Evolutionary conservation across 1,140 invertebrate genomes (phyloP), one percentile per base, ranked within the genome.

Genomic region (Fopius arisanus): DNA sequence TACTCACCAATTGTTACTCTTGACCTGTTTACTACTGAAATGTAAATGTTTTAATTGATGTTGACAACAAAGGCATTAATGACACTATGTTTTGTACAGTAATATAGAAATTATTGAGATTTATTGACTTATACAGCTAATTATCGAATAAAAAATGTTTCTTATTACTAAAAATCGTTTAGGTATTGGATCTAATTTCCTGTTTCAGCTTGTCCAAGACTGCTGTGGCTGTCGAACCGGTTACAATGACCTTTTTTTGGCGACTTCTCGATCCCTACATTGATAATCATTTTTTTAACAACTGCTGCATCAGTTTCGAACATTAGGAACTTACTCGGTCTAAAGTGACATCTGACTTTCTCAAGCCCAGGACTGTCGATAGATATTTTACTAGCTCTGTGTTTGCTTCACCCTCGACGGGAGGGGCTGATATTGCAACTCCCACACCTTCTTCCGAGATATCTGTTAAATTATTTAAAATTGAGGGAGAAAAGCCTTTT

Each of bases 341-440:
- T 40, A 95, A 81, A 0, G 86, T 86, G 1, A 95, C 87, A 72
- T 93, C 91, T 72, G 91, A 93, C 84, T 94, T 95, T 75, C 90
- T 90, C 0, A 94, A 76, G 16, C 89, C 90, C 9, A 95, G 83
- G 29, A 94, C 80, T 75, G 90, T 89, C 0, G 93, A 88, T 14
- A 95, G 82, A 80, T 91, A 95, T 86, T 93, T 93, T 0, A 95
- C 84, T 7, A 95, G 88, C 82, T 94, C 93, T 40, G 90, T 89
- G 79, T 95, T 95, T 5, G 94, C 94, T 86, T 94, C 93, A 3
- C 94, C 94, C 81, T 95, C 94, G 3, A 92, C 90, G 2, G 94
- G 93, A 28, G 93, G 93, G 3, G 94, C 93, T 70, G 90, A 89
- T 77, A 95, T 94, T 81, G 94, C 92, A 43, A 95, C 88, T 31